These are phyloP conservation scores for Plusia festucae DNA, from an alignment of 2,888 invertebrate genomes.

Conservation along the genomic window DNA sequence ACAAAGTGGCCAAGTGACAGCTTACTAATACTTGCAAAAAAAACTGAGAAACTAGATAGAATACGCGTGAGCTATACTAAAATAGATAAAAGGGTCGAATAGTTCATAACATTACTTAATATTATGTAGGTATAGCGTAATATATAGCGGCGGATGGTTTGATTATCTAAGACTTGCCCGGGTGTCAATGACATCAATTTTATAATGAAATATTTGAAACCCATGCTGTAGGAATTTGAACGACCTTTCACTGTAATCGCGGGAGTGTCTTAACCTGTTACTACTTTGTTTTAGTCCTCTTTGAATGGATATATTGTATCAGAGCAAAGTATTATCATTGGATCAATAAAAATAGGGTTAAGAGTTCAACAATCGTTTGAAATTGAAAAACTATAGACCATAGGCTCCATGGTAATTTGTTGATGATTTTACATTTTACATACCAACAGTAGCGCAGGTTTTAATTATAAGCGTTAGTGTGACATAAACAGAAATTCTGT, in stretches of 20 bases:
- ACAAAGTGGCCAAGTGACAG: neutral
- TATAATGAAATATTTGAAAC: slow-evolving; percentile 59
- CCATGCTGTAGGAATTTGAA: slow-evolving; percentile 30
- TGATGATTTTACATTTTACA: too few species aligned
- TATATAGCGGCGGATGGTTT: slow-evolving; percentile 21
- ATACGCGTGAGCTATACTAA: slow-evolving; percentile 25
- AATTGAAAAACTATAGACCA: too few species aligned
- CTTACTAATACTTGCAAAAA: neutral
- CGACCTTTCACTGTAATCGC: slow-evolving; percentile 56
- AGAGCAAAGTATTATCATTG: neutral
- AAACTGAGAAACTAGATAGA: slow-evolving; percentile 21
- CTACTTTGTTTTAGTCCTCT: slow-evolving; percentile 1
- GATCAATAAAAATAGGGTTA: too few species aligned
- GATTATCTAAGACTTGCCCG: slow-evolving; percentile 54
- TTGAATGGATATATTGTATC: neutral
- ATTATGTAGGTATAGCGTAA: slow-evolving; percentile 21
- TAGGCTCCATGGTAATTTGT: too few species aligned
- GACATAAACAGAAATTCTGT: too few species aligned
- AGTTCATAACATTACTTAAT: slow-evolving; percentile 50
- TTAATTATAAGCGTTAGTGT: too few species aligned
- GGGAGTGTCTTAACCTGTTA: slow-evolving; percentile 25
- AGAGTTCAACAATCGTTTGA: too few species aligned
- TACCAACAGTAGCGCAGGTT: too few species aligned
- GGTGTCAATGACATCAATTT: slow-evolving; percentile 62
- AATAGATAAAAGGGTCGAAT: slow-evolving; percentile 49